Evolutionary conservation across 1,140 invertebrate genomes (phyloP).

Genomic region (Leptopilina boulardi): DNA sequence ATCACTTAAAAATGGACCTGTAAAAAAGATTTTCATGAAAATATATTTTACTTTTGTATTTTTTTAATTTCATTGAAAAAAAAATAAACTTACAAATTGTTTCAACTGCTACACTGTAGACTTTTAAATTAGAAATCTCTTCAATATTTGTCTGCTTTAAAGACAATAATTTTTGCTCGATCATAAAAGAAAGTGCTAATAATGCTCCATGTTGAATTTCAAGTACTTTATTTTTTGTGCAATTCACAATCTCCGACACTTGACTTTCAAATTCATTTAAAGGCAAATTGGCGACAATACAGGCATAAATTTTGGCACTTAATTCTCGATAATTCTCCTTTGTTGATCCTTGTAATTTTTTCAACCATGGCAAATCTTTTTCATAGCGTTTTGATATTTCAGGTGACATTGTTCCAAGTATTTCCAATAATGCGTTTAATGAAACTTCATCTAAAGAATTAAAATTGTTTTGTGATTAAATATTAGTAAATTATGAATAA

Average conservation of each 20-base stretch:
- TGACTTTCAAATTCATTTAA: constrained; percentile 77
- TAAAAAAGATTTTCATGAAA: constrained; percentile 53
- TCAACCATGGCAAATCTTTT: constrained; percentile 80
- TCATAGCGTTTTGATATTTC: constrained; percentile 78
- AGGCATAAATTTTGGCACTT: constrained; percentile 82
- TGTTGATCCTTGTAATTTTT: constrained; percentile 81
- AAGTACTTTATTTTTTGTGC: constrained; percentile 78
- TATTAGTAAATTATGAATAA: too few species aligned
- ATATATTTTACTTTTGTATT: too few species aligned
- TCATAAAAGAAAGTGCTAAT: constrained; percentile 80
- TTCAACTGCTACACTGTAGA: constrained; percentile 76
- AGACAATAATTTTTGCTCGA: constrained; percentile 80
- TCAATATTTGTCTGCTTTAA: constrained; percentile 68
- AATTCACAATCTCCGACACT: constrained; percentile 76
- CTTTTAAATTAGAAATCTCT: constrained; percentile 73
- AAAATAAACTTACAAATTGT: constrained; percentile 74
- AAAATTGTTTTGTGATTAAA: not conserved
- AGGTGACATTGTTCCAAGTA: constrained; percentile 82
- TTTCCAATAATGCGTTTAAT: constrained; percentile 84
- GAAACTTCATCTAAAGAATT: constrained; percentile 77
- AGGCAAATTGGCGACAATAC: constrained; percentile 78
- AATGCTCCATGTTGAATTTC: constrained; percentile 87
- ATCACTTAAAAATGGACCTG: constrained; percentile 79
- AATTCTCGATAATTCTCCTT: constrained; percentile 85
- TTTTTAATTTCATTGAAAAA: not conserved